phyloP scores from a whole-genome alignment of 2,113 vertebrate genomes.

The Callospermophilus lateralis region DNA sequence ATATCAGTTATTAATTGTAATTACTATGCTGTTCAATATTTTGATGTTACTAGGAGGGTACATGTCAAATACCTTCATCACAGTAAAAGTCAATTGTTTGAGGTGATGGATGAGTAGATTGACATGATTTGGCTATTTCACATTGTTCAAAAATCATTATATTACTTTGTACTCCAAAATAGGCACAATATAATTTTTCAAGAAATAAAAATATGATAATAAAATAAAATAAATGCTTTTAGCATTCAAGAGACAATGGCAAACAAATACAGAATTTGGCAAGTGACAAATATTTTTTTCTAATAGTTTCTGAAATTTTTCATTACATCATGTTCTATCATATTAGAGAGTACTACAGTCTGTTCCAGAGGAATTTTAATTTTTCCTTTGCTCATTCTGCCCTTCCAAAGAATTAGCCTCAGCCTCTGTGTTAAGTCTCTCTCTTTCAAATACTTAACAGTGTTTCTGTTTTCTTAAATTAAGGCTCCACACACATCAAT shows the following conservation, averaged over 20 bases:
- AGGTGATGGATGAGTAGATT: background rate
- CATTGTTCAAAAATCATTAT: background rate
- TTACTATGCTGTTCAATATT: background rate
- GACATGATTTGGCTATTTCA: background rate
- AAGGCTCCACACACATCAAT: background rate
- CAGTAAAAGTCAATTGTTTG: background rate
- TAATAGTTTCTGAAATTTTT: background rate
- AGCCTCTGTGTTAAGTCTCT: background rate
- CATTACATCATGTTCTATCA: background rate
- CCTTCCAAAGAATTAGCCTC: background rate
- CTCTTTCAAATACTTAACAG: background rate
- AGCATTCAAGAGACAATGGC: background rate
- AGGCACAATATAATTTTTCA: background rate
- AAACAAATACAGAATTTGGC: background rate
- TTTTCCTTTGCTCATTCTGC: background rate
- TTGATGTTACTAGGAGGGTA: background rate
- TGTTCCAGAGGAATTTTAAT: background rate
- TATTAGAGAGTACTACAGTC: background rate
- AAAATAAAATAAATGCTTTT: background rate
- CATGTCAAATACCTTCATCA: background rate
- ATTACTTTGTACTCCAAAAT: background rate
- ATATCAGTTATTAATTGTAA: background rate
- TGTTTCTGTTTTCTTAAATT: background rate
- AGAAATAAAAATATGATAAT: background rate
- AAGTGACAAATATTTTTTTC: background rate